phyloP scores from a whole-genome alignment of 2,888 invertebrate species.

The Piscicola geometra region DNA sequence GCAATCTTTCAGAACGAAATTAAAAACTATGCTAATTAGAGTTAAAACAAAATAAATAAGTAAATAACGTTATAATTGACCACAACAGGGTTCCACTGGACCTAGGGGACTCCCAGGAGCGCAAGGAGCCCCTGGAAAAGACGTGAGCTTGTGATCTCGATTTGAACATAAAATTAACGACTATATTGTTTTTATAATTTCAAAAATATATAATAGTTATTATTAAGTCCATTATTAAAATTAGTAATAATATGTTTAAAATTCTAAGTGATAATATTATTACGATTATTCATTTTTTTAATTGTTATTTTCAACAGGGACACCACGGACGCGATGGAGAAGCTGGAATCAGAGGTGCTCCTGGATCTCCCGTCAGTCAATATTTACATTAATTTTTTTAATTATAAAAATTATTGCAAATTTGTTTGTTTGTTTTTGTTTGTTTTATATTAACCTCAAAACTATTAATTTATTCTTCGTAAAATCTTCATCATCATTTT shows the following conservation, averaged over 20 bases:
- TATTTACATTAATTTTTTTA: neutral
- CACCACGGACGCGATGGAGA: conserved; percentile 47
- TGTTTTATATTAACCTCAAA: neutral
- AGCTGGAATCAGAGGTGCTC: conserved; percentile 45
- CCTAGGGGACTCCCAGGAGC: conserved; percentile 45
- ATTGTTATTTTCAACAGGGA: conserved; percentile 37
- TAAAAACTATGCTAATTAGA: conserved; percentile 25
- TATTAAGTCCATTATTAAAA: neutral
- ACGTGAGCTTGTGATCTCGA: conserved; percentile 32
- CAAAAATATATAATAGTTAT: neutral
- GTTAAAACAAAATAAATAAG: neutral
- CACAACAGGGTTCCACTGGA: conserved; percentile 35
- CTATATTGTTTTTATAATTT: neutral
- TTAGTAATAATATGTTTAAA: too few relatives aligned
- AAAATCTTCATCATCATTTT: conserved; percentile 9
- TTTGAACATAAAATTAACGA: too few relatives aligned
- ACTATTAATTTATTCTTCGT: neutral
- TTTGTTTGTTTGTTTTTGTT: neutral
- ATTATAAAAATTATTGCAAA: neutral
- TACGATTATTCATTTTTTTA: too few relatives aligned
- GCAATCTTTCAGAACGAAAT: conserved; percentile 28
- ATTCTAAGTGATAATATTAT: too few relatives aligned
- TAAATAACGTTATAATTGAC: neutral
- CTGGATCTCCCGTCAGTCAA: conserved; percentile 39
- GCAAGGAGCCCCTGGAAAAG: conserved; percentile 41